These are phyloP conservation scores for Notoglanidium macrostoma DNA, from an alignment of 2,797 vertebrate genomes.

Conservation along the genomic window DNA sequence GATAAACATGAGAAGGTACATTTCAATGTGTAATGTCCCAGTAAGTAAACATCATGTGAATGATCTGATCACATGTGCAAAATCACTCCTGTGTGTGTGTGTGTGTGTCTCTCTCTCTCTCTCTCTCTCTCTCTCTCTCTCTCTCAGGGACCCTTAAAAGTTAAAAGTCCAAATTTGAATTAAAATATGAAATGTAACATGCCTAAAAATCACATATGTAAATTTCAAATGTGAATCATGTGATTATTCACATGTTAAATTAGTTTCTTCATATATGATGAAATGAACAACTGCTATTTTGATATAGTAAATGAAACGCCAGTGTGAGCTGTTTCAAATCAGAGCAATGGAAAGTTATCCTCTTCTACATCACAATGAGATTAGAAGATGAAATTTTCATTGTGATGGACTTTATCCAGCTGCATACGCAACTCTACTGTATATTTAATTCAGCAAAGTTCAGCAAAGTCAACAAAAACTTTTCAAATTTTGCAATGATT, in stretches of 20 bases:
- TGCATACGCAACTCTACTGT: neutral
- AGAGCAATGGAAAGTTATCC: neutral
- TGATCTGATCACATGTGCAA: neutral
- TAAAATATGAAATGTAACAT: neutral
- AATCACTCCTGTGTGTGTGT: too few relatives aligned
- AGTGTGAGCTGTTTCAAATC: neutral
- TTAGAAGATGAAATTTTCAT: slow-evolving; percentile 37
- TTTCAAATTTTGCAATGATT: neutral
- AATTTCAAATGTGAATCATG: neutral
- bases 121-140: too few relatives aligned
- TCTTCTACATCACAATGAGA: neutral
- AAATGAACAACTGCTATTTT: neutral
- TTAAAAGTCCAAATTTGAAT: neutral
- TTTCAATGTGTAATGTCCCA: too few relatives aligned
- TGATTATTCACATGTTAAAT: neutral
- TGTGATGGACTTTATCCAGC: slow-evolving; percentile 43
- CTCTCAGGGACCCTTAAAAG: too few relatives aligned
- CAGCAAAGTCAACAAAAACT: too few relatives aligned
- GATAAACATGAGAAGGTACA: too few relatives aligned
- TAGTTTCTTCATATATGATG: neutral
- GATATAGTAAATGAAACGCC: neutral
- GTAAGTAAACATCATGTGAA: too few relatives aligned
- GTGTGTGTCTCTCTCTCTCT: too few relatives aligned
- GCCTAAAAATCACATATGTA: neutral
- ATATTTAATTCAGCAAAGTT: neutral